phyloP scores from a whole-genome alignment of 2,113 vertebrate genomes.

The Pelodiscus sinensis region DNA sequence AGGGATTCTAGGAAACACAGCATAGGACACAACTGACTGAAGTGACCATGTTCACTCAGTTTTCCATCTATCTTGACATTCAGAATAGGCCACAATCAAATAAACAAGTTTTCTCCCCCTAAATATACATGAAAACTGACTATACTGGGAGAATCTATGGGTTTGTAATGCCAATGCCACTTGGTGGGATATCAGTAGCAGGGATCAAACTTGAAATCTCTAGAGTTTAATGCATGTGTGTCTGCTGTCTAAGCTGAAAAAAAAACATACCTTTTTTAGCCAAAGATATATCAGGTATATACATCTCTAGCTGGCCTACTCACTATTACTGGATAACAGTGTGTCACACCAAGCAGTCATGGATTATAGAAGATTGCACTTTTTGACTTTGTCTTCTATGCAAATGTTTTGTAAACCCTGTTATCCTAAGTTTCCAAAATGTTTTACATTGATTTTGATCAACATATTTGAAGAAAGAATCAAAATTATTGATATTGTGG shows the following conservation, averaged over 20 bases:
- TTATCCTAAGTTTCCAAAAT: neutral
- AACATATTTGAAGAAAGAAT: neutral
- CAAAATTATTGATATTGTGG: neutral
- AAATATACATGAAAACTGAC: neutral
- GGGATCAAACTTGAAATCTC: neutral
- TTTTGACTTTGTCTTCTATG: neutral
- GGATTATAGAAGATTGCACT: neutral
- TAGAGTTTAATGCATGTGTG: neutral
- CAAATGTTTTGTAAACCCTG: neutral
- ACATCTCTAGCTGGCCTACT: neutral
- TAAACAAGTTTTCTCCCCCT: neutral
- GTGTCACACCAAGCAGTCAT: neutral
- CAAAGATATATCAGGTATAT: neutral
- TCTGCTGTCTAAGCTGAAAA: neutral
- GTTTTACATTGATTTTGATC: neutral
- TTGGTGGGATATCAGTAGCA: neutral
- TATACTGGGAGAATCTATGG: neutral
- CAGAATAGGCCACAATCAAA: neutral
- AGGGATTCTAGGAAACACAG: neutral
- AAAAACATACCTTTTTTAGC: neutral
- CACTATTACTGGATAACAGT: too few relatives aligned
- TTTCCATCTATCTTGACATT: neutral
- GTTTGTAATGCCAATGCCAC: neutral
- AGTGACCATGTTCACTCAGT: neutral
- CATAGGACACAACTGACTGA: neutral